A percentile compares a stretch with the other conserved stretches of the same genome.
phyloP scores from a whole-genome alignment of 2,888 invertebrate species.

The Elaeidobius kamerunicus region DNA sequence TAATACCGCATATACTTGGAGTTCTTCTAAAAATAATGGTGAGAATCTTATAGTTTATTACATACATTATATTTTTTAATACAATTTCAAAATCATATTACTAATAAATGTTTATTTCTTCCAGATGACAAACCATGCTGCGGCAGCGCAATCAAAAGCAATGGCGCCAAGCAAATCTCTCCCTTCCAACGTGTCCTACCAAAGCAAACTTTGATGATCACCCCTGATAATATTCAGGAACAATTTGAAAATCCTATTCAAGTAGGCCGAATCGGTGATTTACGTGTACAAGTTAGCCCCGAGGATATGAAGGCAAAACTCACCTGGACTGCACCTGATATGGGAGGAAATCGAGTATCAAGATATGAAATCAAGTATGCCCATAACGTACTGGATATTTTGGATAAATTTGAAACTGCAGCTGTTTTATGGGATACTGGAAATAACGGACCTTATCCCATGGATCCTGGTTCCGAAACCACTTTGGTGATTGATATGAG shows the following conservation, averaged over 20 bases:
- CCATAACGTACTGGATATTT: slow-evolving; percentile 47
- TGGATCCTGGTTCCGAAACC: slow-evolving; percentile 54
- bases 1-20: slow-evolving; percentile 55
- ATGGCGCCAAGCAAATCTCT: slow-evolving; percentile 51
- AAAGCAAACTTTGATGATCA: slow-evolving; percentile 50
- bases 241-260: slow-evolving; percentile 41
- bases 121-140: slow-evolving; percentile 52
- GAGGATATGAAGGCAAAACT: slow-evolving; percentile 53
- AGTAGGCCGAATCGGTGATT: slow-evolving; percentile 56
- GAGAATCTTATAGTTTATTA: no score
- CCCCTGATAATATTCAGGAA: slow-evolving; percentile 45
- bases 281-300: slow-evolving; percentile 50
- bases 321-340: slow-evolving; percentile 60
- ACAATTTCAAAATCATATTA: background rate
- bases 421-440: slow-evolving; percentile 50
- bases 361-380: slow-evolving; percentile 56
- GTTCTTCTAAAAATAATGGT: slow-evolving; percentile 42
- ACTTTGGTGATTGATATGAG: slow-evolving; percentile 52
- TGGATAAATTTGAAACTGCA: slow-evolving; percentile 51
- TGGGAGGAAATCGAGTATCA: slow-evolving; percentile 53
- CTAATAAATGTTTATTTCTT: no score
- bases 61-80: no score
- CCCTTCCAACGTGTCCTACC: slow-evolving; percentile 55
- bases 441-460: slow-evolving; percentile 46
- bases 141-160: slow-evolving; percentile 52